These are phyloP conservation scores for Cataglyphis hispanica DNA, from an alignment of 1,140 invertebrate species.

Conservation along the genomic window DNA sequence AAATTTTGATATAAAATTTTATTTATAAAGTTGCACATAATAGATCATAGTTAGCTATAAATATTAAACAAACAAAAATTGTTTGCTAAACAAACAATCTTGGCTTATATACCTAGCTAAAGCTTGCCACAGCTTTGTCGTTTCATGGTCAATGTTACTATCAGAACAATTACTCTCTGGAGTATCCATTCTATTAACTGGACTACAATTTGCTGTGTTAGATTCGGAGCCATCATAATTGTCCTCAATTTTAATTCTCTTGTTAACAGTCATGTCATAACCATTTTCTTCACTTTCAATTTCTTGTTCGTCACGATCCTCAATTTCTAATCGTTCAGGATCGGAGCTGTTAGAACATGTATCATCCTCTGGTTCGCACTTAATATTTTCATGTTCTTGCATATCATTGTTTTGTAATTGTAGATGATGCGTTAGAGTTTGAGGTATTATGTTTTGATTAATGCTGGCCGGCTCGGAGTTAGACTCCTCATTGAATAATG, in stretches of 20 bases:
- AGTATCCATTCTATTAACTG: constrained; percentile 85
- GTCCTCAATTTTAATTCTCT: constrained; percentile 77
- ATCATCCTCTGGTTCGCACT: constrained; percentile 84
- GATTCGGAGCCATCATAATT: constrained; percentile 78
- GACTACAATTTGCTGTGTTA: constrained; percentile 80
- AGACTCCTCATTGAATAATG: constrained; percentile 83
- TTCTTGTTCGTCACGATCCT: constrained; percentile 83
- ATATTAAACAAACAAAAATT: neutral
- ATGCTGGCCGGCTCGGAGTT: constrained; percentile 84
- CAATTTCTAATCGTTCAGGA: constrained; percentile 87
- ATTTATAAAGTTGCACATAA: neutral
- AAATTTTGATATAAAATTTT: neutral
- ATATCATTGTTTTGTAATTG: constrained; percentile 77
- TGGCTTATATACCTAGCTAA: constrained; percentile 85
- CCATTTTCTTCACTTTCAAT: constrained; percentile 84
- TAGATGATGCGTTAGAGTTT: constrained; percentile 83
- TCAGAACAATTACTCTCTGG: constrained; percentile 87
- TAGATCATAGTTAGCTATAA: constrained; percentile 7
- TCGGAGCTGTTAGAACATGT: constrained; percentile 87
- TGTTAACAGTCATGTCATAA: constrained; percentile 84
- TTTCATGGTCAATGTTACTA: constrained; percentile 87
- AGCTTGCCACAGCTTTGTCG: constrained; percentile 87
- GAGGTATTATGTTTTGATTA: constrained; percentile 85
- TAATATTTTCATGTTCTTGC: constrained; percentile 78
- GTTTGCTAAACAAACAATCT: constrained; percentile 1